These are phyloP conservation scores for Hedychridium roseum DNA, from an alignment of 2,888 invertebrate genomes.

Conservation along the genomic window DNA sequence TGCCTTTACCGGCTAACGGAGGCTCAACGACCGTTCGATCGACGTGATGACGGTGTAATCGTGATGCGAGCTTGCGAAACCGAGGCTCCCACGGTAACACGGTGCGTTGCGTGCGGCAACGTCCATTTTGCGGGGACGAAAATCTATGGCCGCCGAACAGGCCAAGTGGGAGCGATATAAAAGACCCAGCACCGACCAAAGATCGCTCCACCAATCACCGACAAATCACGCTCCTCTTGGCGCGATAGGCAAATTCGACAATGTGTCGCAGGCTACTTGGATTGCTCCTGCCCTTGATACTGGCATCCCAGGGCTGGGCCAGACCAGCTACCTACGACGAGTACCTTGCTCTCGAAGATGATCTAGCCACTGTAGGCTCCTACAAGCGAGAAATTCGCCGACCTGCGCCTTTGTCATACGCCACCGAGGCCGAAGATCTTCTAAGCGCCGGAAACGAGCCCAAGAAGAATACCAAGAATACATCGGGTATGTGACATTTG, in stretches of 20 bases:
- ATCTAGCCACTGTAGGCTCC: conserved; percentile 36
- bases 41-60: not conserved
- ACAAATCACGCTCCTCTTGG: not conserved
- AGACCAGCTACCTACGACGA: conserved; percentile 29
- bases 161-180: conserved; percentile 29
- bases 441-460: conserved; percentile 40
- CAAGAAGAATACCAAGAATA: conserved; percentile 36
- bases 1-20: too few relatives aligned
- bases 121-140: conserved; percentile 17
- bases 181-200: conserved; percentile 29
- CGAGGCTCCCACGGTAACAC: too few relatives aligned
- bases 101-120: too few relatives aligned
- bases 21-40: too few relatives aligned
- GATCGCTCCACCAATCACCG: conserved; percentile 9
- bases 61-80: not conserved
- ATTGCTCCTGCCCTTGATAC: conserved; percentile 24
- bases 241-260: not conserved
- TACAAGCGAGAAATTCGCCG: conserved; percentile 38
- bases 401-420: conserved; percentile 25
- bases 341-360: conserved; percentile 27
- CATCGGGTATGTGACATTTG: conserved; percentile 35
- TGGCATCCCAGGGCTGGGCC: conserved; percentile 20
- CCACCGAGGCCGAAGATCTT: conserved; percentile 43
- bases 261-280: conserved; percentile 27
- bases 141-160: not conserved